Conservation (phyloP, 2,888 invertebrate genomes). For the Agonopterix subpropinquella region DNA sequence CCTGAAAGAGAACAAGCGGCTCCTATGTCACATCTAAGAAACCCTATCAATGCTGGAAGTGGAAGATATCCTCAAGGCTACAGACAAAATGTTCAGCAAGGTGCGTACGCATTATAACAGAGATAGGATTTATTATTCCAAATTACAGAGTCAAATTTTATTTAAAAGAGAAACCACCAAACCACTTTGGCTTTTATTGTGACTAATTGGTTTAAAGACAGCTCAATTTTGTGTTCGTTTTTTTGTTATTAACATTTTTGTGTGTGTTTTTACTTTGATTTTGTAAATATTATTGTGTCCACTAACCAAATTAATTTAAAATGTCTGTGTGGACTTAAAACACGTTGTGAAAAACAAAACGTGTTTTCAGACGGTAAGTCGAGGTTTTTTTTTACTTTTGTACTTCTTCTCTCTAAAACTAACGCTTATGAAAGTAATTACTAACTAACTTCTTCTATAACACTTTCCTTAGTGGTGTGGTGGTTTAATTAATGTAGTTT, state of each 20-base stretch:
- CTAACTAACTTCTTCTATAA: conserved; percentile 23
- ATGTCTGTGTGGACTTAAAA: conserved; percentile 4
- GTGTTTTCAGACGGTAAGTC: conserved; percentile 49
- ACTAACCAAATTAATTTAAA: conserved; percentile 39
- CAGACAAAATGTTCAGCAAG: conserved; percentile 68
- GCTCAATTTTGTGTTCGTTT: conserved; percentile 53
- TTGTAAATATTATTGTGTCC: conserved; percentile 27
- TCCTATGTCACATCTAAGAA: conserved; percentile 67
- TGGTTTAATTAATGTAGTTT: conserved; percentile 44
- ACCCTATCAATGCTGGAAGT: conserved; percentile 60
- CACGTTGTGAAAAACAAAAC: conserved; percentile 20
- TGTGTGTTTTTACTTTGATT: conserved; percentile 31
- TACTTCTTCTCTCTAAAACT: conserved; percentile 31
- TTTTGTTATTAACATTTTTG: conserved; percentile 22
- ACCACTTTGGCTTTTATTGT: conserved; percentile 61
- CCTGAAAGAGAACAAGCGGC: conserved; percentile 61
- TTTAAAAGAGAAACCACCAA: conserved; percentile 47
- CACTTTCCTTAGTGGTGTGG: conserved; percentile 62
- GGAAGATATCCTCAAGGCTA: conserved; percentile 66
- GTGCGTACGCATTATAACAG: conserved; percentile 55
- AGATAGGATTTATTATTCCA: conserved; percentile 51
- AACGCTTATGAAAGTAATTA: conserved; percentile 57
- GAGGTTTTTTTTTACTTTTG: conserved; percentile 28
- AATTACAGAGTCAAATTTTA: conserved; percentile 13
- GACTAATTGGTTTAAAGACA: conserved; percentile 64